Evolutionary conservation across 2,113 vertebrate genomes (phyloP).

Genomic region (Mus spicilegus): DNA sequence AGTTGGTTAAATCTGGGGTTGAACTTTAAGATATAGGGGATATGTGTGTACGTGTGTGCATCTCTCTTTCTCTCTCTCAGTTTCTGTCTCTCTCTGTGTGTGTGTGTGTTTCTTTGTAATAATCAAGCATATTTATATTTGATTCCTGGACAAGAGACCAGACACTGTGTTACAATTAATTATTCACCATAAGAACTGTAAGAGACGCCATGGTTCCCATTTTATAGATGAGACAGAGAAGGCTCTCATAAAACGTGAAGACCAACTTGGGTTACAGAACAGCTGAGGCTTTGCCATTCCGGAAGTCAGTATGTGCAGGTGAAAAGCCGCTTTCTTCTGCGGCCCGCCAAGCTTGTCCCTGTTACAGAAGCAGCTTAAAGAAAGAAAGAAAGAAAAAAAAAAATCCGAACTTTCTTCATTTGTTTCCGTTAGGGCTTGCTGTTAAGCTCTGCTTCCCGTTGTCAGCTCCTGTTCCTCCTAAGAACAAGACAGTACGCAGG

Average conservation of each 20-base stretch:
- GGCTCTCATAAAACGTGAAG: background rate
- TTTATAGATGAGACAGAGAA: background rate
- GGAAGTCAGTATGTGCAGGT: accelerated
- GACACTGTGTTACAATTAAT: background rate
- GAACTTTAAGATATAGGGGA: background rate
- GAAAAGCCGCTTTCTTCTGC: background rate
- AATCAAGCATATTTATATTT: background rate
- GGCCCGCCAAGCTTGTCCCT: accelerated
- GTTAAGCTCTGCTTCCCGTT: background rate
- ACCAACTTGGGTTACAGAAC: background rate
- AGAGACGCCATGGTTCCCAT: background rate
- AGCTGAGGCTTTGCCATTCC: background rate
- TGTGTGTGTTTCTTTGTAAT: background rate
- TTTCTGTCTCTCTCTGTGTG: background rate
- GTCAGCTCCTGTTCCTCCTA: background rate
- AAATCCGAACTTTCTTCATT: background rate
- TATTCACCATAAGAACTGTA: background rate
- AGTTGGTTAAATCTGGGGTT: background rate
- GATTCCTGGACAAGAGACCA: background rate
- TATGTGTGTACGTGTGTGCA: background rate
- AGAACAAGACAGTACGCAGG: background rate
- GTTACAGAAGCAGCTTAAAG: too few species aligned
- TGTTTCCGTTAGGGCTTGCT: background rate
- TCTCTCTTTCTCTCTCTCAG: too few species aligned
- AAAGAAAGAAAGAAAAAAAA: too few species aligned